Base-by-base conservation (phyloP, 2,113 vertebrate genomes). In the Ceyx melanurus region DNA sequence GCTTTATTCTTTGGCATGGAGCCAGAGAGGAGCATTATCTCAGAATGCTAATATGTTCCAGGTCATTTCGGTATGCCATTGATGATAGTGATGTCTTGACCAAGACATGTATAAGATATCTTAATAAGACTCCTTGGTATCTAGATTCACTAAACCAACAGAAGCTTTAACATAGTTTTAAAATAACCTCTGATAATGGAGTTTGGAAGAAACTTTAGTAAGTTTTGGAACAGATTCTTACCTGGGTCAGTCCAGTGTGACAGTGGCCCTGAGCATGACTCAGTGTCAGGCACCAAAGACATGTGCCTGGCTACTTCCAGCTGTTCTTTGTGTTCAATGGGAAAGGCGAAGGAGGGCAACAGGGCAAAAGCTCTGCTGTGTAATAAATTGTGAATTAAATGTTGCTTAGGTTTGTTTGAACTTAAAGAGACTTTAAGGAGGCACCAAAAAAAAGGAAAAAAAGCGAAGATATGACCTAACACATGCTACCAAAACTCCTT, bases 281-380 rank as follows among this genome's bases (percentile, higher is more conserved):
- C 51, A 33, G 51, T 43, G 10, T 5, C 48, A 43, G 42, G 20
- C 67, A 45, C 40, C 20, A 51, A 83, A 56, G n/a, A 46, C 0
- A 2, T 70, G 62, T 56, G 31, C 19, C n/a, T 66, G 29, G 35
- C 50, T 75, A 10, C 13, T 83, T 75, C 42, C 53, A 87, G 64
- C 8, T 45, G 35, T 28, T 60, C 26, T 58, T 68, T 3, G 0
- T 74, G 7, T 13, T 76, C 37, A 51, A 0, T 33, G 31, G 18
- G 14, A 74, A 20, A 73, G 46, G 20, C 31, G 28, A 83, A 70
- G 48, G 70, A 88, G 82, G 91, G 31, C 75, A 74, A 45, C 67
- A 86, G 84, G 90, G 29, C 72, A 86, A 93, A 94, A n/a, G 72
- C 33, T 84, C n/a, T 73, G 51, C 54, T 51, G 15, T 29, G 93